phyloP scores from a whole-genome alignment of 2,797 vertebrate species.

The Sparus aurata region DNA sequence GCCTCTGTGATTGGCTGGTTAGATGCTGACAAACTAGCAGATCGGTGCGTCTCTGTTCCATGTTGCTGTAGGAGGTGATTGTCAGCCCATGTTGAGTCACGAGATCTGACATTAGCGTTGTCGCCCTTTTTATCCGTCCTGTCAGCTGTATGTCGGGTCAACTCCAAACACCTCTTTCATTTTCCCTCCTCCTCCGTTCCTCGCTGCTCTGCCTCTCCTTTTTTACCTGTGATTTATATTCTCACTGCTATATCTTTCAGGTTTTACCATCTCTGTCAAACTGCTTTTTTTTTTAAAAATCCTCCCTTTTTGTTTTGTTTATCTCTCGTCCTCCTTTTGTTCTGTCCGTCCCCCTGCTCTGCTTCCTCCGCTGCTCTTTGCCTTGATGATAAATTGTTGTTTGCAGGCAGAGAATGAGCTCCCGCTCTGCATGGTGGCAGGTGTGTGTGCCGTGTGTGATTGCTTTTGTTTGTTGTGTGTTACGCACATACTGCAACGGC shows the following conservation, averaged over 20 bases:
- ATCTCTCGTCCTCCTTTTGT: conserved; percentile 31
- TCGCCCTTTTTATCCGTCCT: conserved; percentile 40
- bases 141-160: conserved; percentile 43
- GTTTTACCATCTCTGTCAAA: conserved; percentile 8
- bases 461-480: conserved; percentile 6
- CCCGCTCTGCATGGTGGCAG: background rate
- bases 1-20: too few species aligned
- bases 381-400: conserved; percentile 52
- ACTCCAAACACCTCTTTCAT: conserved; percentile 30
- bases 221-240: conserved; percentile 42
- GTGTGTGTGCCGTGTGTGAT: conserved; percentile 11
- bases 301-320: conserved; percentile 30
- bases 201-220: conserved; percentile 14
- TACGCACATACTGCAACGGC: background rate
- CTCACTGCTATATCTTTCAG: conserved; percentile 7
- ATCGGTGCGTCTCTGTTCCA: background rate
- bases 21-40: too few species aligned
- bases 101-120: conserved; percentile 55
- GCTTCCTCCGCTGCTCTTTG: conserved; percentile 17
- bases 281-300: conserved; percentile 8
- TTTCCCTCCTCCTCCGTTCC: conserved; percentile 16
- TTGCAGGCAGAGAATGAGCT: conserved; percentile 34
- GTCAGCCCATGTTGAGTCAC: conserved; percentile 48
- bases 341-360: conserved; percentile 10
- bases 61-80: conserved; percentile 34